Evolutionary conservation across 2,888 invertebrate genomes (phyloP).

Genomic region (Sminthurides aquaticus): DNA sequence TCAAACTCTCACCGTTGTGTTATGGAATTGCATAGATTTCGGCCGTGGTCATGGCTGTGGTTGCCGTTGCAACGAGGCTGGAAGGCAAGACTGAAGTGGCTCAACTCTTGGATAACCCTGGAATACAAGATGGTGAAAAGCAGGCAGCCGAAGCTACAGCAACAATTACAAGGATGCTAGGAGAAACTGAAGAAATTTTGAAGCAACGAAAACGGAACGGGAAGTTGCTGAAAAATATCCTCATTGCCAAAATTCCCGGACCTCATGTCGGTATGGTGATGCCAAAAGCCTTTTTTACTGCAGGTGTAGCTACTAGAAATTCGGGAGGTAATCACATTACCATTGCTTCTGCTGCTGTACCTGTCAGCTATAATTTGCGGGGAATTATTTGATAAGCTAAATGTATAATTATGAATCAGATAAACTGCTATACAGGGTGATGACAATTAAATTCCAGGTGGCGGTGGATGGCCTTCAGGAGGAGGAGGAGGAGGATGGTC

Average conservation of each 20-base stretch:
- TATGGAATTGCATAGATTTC: background rate
- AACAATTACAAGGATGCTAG: background rate
- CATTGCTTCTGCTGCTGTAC: background rate
- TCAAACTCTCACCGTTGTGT: background rate
- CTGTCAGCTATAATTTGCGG: too few relatives aligned
- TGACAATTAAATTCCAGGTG: too few relatives aligned
- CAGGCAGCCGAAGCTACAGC: background rate
- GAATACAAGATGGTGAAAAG: background rate
- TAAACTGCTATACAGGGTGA: too few relatives aligned
- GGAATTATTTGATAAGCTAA: too few relatives aligned
- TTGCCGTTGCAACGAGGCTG: background rate
- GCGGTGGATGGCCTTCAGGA: conserved; percentile 1
- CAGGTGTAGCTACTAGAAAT: conserved; percentile 16
- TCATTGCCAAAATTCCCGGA: conserved; percentile 12
- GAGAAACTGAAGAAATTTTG: conserved; percentile 2
- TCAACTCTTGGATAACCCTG: background rate
- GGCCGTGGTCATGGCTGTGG: background rate
- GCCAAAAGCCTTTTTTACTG: conserved; percentile 17
- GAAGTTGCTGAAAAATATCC: conserved; percentile 14
- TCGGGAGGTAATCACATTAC: conserved; percentile 2
- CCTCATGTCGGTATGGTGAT: conserved; percentile 14
- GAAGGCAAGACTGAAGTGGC: background rate
- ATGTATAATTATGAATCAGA: too few relatives aligned
- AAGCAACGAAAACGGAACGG: background rate
- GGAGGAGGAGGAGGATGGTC: conserved; percentile 2